Evolutionary conservation across 2,888 invertebrate species (phyloP).

Genomic region (Acanthosepion esculentum): DNA sequence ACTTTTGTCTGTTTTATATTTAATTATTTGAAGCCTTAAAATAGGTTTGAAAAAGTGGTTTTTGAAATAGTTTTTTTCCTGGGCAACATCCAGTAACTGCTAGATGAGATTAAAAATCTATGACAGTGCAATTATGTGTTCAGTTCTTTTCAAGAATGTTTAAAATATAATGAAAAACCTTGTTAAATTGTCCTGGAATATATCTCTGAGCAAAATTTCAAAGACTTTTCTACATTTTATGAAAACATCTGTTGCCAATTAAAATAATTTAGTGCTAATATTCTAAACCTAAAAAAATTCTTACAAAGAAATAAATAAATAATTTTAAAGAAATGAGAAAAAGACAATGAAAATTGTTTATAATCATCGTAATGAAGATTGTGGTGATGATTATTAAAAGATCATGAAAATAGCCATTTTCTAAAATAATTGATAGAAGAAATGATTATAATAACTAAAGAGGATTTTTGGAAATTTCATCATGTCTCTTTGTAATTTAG

Average conservation of each 20-base stretch:
- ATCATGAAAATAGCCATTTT: no score
- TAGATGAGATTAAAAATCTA: background rate
- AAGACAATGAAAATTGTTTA: background rate
- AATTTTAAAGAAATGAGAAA: background rate
- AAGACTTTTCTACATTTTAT: background rate
- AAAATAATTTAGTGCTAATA: background rate
- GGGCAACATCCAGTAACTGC: background rate
- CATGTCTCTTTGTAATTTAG: background rate
- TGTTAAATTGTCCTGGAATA: background rate
- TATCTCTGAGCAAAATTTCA: constrained; percentile 17
- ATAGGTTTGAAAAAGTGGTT: background rate
- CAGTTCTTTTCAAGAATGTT: background rate
- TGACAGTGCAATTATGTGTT: background rate
- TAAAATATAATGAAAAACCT: background rate
- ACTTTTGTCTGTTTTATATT: no score
- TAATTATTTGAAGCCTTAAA: background rate
- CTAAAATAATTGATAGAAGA: background rate
- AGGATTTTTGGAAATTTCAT: background rate
- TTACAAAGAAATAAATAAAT: background rate
- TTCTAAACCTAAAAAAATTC: background rate
- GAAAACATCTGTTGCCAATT: constrained; percentile 12
- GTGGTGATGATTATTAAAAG: no score
- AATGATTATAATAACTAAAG: background rate
- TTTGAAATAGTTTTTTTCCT: background rate
- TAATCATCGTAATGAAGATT: background rate